These are phyloP conservation scores for Platalea minor DNA, from an alignment of 2,797 vertebrate genomes.

Conservation along the genomic window DNA sequence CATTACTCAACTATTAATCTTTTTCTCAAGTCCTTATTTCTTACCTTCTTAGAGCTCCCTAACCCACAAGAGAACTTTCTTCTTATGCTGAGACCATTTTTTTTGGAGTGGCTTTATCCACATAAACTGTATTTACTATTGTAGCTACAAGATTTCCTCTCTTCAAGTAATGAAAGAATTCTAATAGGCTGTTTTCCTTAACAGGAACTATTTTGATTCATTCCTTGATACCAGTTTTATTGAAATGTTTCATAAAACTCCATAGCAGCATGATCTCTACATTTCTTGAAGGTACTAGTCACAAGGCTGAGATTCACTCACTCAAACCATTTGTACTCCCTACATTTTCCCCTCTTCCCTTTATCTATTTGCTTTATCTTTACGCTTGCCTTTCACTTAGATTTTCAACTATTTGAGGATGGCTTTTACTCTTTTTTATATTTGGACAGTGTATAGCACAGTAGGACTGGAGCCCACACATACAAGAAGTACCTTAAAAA, in stretches of 20 bases:
- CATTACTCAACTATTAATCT: not conserved
- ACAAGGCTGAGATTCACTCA: conserved; percentile 5
- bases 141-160: not conserved
- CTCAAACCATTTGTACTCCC: conserved; percentile 8
- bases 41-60: not conserved
- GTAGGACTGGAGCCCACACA: not conserved
- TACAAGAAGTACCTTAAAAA: conserved; percentile 7
- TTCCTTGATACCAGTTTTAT: conserved; percentile 29
- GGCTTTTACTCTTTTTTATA: conserved; percentile 35
- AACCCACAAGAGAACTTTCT: not conserved
- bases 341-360: not conserved
- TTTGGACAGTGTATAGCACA: not conserved
- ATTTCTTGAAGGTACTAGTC: not conserved
- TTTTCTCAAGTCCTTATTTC: conserved; percentile 12
- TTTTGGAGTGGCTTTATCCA: conserved; percentile 18
- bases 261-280: not conserved
- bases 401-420: conserved; percentile 35
- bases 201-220: conserved; percentile 24
- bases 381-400: conserved; percentile 33
- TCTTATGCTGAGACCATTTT: not conserved
- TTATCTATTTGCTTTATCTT: conserved; percentile 49
- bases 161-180: conserved; percentile 20
- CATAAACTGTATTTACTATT: conserved; percentile 15
- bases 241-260: not conserved
- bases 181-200: conserved; percentile 20